A percentile compares a stretch with the other conserved stretches of the same genome.
phyloP scores from a whole-genome alignment of 1,140 invertebrate species.

The Solenopsis invicta region DNA sequence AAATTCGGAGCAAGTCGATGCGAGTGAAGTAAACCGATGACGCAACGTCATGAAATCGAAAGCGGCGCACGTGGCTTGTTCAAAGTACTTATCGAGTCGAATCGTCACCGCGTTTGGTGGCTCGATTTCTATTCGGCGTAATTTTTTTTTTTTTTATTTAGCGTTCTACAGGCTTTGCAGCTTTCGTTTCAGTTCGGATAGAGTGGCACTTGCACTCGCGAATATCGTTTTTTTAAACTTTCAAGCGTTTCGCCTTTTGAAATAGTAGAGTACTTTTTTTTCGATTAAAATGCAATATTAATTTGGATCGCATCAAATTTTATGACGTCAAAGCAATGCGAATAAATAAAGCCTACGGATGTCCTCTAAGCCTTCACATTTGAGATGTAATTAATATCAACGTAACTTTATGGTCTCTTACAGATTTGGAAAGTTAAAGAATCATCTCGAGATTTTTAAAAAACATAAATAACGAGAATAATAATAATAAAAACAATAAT shows the following conservation, averaged over 20 bases:
- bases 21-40: background rate
- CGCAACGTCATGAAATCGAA: slow-evolving; percentile 20
- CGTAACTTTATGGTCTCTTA: background rate
- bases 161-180: background rate
- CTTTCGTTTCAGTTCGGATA: background rate
- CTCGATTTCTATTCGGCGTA: background rate
- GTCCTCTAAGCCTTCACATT: background rate
- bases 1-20: slow-evolving; percentile 4
- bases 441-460: background rate
- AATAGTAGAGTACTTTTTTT: background rate
- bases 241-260: background rate
- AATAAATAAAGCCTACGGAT: background rate
- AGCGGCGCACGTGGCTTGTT: background rate
- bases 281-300: slow-evolving; percentile 8
- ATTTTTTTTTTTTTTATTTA: slow-evolving; percentile 27
- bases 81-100: slow-evolving; percentile 13
- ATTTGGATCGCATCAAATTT: background rate
- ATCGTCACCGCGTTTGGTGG: background rate
- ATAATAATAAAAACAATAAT: background rate
- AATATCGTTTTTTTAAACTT: slow-evolving; percentile 16
- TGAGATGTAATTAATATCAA: background rate
- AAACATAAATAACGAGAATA: background rate
- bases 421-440: background rate
- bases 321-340: background rate
- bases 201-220: background rate